phyloP scores from a whole-genome alignment of 2,888 invertebrate species.

The Therioaphis trifolii region DNA sequence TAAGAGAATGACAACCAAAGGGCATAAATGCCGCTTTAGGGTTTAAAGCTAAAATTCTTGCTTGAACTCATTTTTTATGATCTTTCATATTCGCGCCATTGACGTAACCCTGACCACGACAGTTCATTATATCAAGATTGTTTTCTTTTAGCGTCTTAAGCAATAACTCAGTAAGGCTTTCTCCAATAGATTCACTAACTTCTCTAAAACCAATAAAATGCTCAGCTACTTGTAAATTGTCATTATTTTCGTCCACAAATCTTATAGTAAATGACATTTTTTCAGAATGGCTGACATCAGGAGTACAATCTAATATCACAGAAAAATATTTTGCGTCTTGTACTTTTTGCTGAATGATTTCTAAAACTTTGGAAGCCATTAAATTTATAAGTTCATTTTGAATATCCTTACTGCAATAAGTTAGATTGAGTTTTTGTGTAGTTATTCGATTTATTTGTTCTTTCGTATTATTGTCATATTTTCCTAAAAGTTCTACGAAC shows the following conservation, averaged over 20 bases:
- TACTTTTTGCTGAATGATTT: too few relatives aligned
- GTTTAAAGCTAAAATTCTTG: conserved; percentile 64
- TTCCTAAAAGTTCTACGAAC: conserved; percentile 60
- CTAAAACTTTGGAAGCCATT: too few relatives aligned
- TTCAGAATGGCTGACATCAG: too few relatives aligned
- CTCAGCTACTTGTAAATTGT: too few relatives aligned
- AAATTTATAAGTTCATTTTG: conserved; percentile 64
- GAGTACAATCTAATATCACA: too few relatives aligned
- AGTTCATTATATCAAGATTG: conserved; percentile 64
- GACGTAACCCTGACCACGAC: conserved; percentile 65
- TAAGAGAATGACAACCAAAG: conserved; percentile 56
- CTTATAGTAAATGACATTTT: too few relatives aligned
- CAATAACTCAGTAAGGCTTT: conserved; percentile 56
- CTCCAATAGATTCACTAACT: conserved; percentile 55
- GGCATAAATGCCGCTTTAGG: conserved; percentile 64
- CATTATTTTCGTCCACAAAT: too few relatives aligned
- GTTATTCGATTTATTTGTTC: conserved; percentile 63
- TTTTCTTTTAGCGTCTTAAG: conserved; percentile 56
- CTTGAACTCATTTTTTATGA: conserved; percentile 61
- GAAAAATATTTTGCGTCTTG: too few relatives aligned
- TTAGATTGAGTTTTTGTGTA: conserved; percentile 52
- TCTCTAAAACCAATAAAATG: too few relatives aligned
- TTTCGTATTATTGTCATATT: conserved; percentile 62
- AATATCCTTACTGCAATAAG: conserved; percentile 58
- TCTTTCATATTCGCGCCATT: conserved; percentile 66